phyloP scores from a whole-genome alignment of 1,140 invertebrate species.

The Sminthurides bifidus region DNA sequence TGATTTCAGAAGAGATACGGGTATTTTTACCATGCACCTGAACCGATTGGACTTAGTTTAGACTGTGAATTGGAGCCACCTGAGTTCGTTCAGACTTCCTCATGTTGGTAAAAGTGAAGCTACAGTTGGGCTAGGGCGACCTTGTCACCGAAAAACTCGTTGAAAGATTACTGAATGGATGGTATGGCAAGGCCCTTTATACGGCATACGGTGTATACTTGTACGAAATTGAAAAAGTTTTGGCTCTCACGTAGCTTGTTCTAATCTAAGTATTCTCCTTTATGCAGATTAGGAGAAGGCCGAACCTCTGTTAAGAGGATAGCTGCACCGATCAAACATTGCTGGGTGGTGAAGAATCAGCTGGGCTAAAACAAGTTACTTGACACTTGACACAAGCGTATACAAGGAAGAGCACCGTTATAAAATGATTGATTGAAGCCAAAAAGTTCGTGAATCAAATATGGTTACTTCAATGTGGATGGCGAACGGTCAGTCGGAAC shows the following conservation, averaged over 20 bases:
- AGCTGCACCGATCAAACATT: constrained; percentile 66
- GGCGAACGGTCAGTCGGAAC: constrained; percentile 48
- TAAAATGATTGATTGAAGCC: constrained; percentile 88
- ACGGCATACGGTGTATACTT: no score
- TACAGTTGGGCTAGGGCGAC: constrained; percentile 45
- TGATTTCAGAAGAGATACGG: constrained; percentile 84
- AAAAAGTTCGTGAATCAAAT: constrained; percentile 61
- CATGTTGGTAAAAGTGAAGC: constrained; percentile 42
- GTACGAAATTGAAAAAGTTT: no score
- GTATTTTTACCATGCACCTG: constrained; percentile 63
- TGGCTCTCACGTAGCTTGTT: no score
- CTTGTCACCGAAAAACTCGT: constrained; percentile 38
- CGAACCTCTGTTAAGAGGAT: constrained; percentile 56
- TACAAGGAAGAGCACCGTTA: constrained; percentile 80
- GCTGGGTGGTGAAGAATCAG: constrained; percentile 60
- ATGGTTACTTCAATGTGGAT: constrained; percentile 74
- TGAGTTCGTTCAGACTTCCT: constrained; percentile 33
- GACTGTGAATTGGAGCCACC: constrained; percentile 60
- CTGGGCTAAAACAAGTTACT: constrained; percentile 64
- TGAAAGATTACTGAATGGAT: constrained; percentile 13
- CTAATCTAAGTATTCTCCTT: neutral
- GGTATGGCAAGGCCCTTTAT: no score
- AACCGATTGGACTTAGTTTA: constrained; percentile 66
- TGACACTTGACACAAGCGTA: constrained; percentile 55
- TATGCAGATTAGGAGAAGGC: constrained; percentile 42